Base-by-base conservation (phyloP, 2,888 invertebrate genomes). In the Galeopsomyia nigrocyanea region DNA sequence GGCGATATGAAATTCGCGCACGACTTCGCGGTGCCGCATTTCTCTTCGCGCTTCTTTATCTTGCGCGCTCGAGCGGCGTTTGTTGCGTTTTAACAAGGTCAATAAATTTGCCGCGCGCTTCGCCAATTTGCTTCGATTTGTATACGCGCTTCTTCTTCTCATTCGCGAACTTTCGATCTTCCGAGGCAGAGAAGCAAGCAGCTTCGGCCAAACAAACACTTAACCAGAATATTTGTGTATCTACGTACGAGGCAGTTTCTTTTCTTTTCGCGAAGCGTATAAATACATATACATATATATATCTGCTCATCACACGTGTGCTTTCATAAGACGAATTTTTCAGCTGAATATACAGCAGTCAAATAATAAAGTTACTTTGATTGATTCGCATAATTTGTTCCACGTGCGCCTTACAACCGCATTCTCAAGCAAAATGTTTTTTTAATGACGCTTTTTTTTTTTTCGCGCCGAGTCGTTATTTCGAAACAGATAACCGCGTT, bases 101-200 rank as follows among this genome's bases (percentile, higher is more conserved):
- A 60, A 60, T 22, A 16, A 14, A 60, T 60, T 60, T 16, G 26
- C 22, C n/a, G 31, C n/a, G 31, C 16, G 26, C 9, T 17, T 39
- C 39, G 39, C n/a, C 17, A 31, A 39, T 57, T 31, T 31, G 39
- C 21, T 57, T 31, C 57, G 9, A 39, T 9, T 31, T 17, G n/a
- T 10, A 9, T 13, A 39, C 57, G 57, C 31, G 26, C 17, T 26
- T 2, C 5, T 26, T 26, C 26, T 26, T 57, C n/a, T 39, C 31
- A 2, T 31, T 57, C 57, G 9, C 39, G 57, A 56, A 56, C 56
- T 56, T 56, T 56, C 56, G 56, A 56, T 56, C 21, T 22, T 21
- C 55, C 22, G 14, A 19, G 21, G 0, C 5, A 1, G 16, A 3
- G 31, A 1, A n/a, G 31, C 31, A 16, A 39, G 57, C 26, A n/a